phyloP scores from a whole-genome alignment of 2,797 vertebrate genomes.

The Mionectes olivaceus region DNA sequence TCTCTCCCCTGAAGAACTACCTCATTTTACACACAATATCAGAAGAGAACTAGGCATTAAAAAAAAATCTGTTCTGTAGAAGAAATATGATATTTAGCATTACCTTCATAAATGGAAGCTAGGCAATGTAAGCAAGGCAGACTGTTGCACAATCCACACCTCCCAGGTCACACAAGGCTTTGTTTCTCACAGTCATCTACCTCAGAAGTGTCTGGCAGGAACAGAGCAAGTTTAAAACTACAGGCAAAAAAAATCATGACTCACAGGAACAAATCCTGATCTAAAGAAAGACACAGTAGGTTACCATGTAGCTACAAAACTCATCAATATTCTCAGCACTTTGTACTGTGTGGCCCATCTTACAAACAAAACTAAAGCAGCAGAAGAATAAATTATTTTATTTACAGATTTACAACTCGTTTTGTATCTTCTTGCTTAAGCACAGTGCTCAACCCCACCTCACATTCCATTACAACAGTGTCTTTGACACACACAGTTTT shows the following conservation, averaged over 20 bases:
- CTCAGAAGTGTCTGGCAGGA: background rate
- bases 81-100: background rate
- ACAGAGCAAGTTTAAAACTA: background rate
- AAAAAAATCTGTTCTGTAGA: background rate
- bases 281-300: background rate
- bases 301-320: background rate
- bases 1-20: background rate
- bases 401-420: background rate
- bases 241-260: background rate
- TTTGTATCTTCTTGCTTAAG: background rate
- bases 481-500: background rate
- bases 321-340: background rate
- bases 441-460: background rate
- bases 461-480: background rate
- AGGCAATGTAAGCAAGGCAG: background rate
- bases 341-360: background rate
- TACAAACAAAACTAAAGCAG: background rate
- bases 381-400: background rate
- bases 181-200: background rate
- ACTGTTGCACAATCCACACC: background rate
- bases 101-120: background rate
- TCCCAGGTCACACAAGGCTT: background rate
- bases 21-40: background rate
- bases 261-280: background rate
- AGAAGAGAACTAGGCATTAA: background rate